Evolutionary conservation across 1,140 invertebrate genomes (phyloP).

Genomic region (Drusus annulatus): DNA sequence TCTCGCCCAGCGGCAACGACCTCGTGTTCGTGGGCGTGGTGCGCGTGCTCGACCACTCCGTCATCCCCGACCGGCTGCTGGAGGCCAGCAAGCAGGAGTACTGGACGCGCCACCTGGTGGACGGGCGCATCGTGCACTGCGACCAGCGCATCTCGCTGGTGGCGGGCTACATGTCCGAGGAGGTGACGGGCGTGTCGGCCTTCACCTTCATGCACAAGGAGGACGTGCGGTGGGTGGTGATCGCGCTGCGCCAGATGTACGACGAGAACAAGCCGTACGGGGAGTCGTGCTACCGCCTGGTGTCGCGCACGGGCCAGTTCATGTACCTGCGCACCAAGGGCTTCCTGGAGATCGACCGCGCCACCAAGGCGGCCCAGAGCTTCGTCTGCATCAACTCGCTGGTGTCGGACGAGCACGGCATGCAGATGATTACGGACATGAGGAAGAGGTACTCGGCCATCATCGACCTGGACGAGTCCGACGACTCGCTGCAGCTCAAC

Average conservation of each 20-base stretch:
- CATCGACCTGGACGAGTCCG: slow-evolving; percentile 69
- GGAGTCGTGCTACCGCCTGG: slow-evolving; percentile 86
- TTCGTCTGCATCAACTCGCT: slow-evolving; percentile 91
- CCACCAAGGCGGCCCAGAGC: slow-evolving; percentile 83
- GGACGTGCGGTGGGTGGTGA: slow-evolving; percentile 88
- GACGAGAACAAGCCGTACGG: slow-evolving; percentile 84
- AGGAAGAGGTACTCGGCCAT: slow-evolving; percentile 82
- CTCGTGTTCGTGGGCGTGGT: slow-evolving; percentile 80
- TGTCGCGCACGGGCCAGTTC: slow-evolving; percentile 84
- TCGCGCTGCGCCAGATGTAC: slow-evolving; percentile 90
- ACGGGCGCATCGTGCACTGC: slow-evolving; percentile 89
- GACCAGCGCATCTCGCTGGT: slow-evolving; percentile 91
- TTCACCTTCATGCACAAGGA: slow-evolving; percentile 92
- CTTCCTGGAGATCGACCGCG: slow-evolving; percentile 84
- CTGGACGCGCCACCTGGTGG: slow-evolving; percentile 86
- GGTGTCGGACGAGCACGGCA: slow-evolving; percentile 81
- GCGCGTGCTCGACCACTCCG: slow-evolving; percentile 77
- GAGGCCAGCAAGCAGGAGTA: slow-evolving; percentile 87
- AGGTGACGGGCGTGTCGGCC: slow-evolving; percentile 85
- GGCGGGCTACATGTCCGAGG: slow-evolving; percentile 89
- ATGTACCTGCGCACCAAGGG: slow-evolving; percentile 88
- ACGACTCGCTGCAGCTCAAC: slow-evolving; percentile 57
- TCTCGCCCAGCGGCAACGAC: slow-evolving; percentile 73
- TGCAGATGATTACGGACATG: slow-evolving; percentile 81
- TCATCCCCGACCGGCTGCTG: slow-evolving; percentile 79